phyloP scores from a whole-genome alignment of 2,888 invertebrate genomes.

The Silvanus unidentatus region DNA sequence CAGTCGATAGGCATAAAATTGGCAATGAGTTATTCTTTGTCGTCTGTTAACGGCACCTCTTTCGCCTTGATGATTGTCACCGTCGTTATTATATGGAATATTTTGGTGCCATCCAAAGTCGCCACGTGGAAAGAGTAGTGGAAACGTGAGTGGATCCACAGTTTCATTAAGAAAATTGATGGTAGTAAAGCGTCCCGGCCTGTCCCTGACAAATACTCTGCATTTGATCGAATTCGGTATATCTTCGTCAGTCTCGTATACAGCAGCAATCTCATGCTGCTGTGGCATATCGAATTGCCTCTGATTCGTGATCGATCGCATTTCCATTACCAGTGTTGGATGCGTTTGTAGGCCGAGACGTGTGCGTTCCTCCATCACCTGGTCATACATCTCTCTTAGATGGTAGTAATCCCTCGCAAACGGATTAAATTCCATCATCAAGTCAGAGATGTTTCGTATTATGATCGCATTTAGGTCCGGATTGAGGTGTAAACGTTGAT shows the following conservation, averaged over 20 bases:
- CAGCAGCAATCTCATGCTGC: not conserved
- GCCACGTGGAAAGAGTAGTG: not conserved
- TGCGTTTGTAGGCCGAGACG: too few relatives aligned
- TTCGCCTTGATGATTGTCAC: not conserved
- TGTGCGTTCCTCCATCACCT: too few relatives aligned
- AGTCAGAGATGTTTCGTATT: not conserved
- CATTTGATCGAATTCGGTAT: not conserved
- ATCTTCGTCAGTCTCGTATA: not conserved
- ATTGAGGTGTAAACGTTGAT: not conserved
- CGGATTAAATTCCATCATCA: not conserved
- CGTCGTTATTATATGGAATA: not conserved
- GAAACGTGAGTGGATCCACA: not conserved
- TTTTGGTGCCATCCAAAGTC: not conserved
- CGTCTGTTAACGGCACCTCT: not conserved
- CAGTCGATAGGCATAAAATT: constrained; percentile 1
- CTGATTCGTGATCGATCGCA: not conserved
- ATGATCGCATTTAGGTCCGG: not conserved
- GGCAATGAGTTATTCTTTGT: not conserved
- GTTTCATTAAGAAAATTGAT: not conserved
- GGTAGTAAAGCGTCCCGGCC: not conserved
- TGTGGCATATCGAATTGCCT: not conserved
- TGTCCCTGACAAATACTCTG: not conserved
- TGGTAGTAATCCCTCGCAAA: not conserved
- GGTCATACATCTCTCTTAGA: too few relatives aligned
- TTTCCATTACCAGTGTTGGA: too few relatives aligned